A percentile compares a stretch with the other conserved stretches of the same genome.
Evolutionary conservation across 2,113 vertebrate species (phyloP).

Genomic region (Solea senegalensis): DNA sequence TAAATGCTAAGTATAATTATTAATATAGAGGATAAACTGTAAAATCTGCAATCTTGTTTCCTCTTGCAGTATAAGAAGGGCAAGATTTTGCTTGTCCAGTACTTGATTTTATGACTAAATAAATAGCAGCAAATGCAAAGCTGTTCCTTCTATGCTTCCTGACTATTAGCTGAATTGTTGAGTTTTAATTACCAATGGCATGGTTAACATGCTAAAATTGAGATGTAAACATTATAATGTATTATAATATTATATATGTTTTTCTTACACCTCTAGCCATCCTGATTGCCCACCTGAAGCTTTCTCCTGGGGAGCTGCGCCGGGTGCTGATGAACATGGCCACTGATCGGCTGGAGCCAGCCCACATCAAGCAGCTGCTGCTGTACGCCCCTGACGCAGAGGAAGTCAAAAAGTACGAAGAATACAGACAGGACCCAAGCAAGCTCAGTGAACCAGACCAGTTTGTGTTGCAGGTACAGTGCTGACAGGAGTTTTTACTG

Average conservation of each 20-base stretch:
- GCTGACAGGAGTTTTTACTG: not conserved
- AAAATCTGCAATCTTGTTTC: no score
- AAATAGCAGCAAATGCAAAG: no score
- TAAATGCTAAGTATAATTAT: no score
- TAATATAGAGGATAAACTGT: no score
- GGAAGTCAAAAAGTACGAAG: slow-evolving; percentile 91
- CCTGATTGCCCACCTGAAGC: slow-evolving; percentile 96
- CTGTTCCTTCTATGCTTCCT: no score
- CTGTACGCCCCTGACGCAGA: slow-evolving; percentile 93
- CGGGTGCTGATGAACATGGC: slow-evolving; percentile 92
- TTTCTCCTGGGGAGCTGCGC: slow-evolving; percentile 89
- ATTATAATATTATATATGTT: not conserved
- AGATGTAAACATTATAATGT: not conserved
- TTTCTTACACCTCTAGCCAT: slow-evolving; percentile 83
- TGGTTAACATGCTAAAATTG: no score
- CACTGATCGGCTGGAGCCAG: slow-evolving; percentile 88
- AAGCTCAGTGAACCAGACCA: slow-evolving; percentile 97
- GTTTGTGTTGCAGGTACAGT: slow-evolving; percentile 92
- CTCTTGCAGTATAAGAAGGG: no score
- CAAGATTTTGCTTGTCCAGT: not conserved
- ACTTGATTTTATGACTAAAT: no score
- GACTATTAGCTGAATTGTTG: no score
- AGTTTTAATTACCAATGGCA: no score
- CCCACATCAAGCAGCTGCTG: slow-evolving; percentile 95
- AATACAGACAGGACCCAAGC: slow-evolving; percentile 84